Evolutionary conservation across 2,888 invertebrate genomes (phyloP).

Genomic region (Lacanobia oleracea): DNA sequence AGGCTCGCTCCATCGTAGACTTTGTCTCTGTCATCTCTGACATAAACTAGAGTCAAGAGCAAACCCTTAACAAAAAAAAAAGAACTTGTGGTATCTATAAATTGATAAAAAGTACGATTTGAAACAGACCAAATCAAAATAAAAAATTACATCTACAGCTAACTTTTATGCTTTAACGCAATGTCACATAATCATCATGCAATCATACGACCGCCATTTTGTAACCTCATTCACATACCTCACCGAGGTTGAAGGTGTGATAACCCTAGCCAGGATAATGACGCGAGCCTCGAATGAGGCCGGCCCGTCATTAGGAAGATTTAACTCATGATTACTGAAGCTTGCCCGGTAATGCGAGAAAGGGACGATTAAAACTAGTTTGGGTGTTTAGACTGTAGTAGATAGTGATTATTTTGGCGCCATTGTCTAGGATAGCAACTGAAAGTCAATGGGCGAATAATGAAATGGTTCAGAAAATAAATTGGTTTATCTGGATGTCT

Average conservation of each 20-base stretch:
- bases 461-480: background rate
- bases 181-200: background rate
- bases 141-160: background rate
- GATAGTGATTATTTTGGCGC: slow-evolving; percentile 58
- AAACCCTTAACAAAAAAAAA: no score
- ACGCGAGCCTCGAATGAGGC: slow-evolving; percentile 64
- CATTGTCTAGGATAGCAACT: slow-evolving; percentile 43
- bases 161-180: background rate
- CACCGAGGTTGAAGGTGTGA: slow-evolving; percentile 41
- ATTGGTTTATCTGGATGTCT: slow-evolving; percentile 10
- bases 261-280: slow-evolving; percentile 65
- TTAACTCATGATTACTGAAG: slow-evolving; percentile 67
- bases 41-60: no score
- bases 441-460: slow-evolving; percentile 20
- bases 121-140: background rate
- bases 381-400: slow-evolving; percentile 56
- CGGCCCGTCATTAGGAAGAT: slow-evolving; percentile 70
- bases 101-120: no score
- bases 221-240: slow-evolving; percentile 21
- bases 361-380: slow-evolving; percentile 68
- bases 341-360: slow-evolving; percentile 65
- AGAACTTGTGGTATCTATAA: no score
- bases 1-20: no score
- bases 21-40: no score
- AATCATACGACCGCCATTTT: slow-evolving; percentile 20